phyloP scores from a whole-genome alignment of 2,888 invertebrate species.

The Diaprepes abbreviatus region DNA sequence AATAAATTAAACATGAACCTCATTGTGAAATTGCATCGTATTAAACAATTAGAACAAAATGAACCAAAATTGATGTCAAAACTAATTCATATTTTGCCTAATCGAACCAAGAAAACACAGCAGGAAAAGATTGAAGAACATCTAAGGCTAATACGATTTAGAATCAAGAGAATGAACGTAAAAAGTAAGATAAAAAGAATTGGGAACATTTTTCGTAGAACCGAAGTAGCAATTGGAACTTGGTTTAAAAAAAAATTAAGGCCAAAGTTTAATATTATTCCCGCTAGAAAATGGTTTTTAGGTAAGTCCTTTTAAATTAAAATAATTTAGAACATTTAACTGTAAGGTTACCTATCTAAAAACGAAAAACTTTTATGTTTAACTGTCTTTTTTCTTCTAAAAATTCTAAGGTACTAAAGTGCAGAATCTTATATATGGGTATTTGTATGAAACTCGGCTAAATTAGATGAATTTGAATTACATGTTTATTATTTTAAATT shows the following conservation, averaged over 20 bases:
- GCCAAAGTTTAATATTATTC: slow-evolving; percentile 26
- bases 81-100: neutral
- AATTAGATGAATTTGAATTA: no score
- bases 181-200: slow-evolving; percentile 10
- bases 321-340: no score
- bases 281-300: slow-evolving; percentile 25
- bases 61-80: neutral
- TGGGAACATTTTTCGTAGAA: neutral
- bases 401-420: no score
- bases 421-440: no score
- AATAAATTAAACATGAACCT: slow-evolving; percentile 2
- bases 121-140: slow-evolving; percentile 7
- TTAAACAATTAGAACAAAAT: slow-evolving; percentile 2
- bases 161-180: slow-evolving; percentile 11
- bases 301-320: slow-evolving; percentile 29
- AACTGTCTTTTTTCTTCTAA: no score
- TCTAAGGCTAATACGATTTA: slow-evolving; percentile 11
- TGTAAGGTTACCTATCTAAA: no score
- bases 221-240: neutral
- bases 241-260: neutral
- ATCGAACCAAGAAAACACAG: neutral
- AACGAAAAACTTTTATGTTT: no score
- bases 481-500: no score
- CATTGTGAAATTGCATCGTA: neutral
- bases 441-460: no score